phyloP scores from a whole-genome alignment of 2,888 invertebrate species.

The Lepeophtheirus nordmannii region DNA sequence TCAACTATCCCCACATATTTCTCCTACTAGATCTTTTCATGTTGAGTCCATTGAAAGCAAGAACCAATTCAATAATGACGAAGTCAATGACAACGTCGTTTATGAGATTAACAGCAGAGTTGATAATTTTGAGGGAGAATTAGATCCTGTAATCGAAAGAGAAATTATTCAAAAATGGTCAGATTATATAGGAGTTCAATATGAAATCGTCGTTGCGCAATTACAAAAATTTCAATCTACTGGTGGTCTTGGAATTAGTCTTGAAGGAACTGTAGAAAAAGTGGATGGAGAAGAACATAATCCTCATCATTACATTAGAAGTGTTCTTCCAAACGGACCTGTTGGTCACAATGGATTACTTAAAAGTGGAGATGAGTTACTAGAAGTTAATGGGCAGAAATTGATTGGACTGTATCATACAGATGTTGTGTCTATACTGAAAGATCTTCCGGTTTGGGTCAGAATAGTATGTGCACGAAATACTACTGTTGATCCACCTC shows the following conservation, averaged over 20 bases:
- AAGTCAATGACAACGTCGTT: background rate
- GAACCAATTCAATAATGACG: background rate
- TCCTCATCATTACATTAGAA: conserved; percentile 79
- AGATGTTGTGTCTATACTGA: conserved; percentile 80
- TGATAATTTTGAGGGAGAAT: conserved; percentile 44
- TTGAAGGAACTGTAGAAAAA: conserved; percentile 96
- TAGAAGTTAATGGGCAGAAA: conserved; percentile 69
- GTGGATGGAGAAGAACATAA: conserved; percentile 90
- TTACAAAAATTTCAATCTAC: conserved; percentile 75
- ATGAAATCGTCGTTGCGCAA: conserved; percentile 79
- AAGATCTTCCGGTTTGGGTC: conserved; percentile 74
- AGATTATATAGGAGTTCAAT: conserved; percentile 47
- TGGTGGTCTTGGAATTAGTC: conserved; percentile 86
- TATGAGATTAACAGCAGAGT: background rate
- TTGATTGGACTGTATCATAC: conserved; percentile 82
- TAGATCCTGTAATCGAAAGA: conserved; percentile 44
- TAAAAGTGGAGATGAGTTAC: conserved; percentile 82
- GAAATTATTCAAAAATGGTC: conserved; percentile 53
- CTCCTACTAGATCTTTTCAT: conserved; percentile 36
- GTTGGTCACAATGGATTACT: conserved; percentile 79
- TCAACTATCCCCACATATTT: conserved; percentile 62
- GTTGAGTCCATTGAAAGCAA: background rate
- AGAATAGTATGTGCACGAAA: conserved; percentile 71
- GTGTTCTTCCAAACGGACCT: conserved; percentile 91
- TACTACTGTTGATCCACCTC: conserved; percentile 36